Percentiles rank a stretch among this genome's conserved stretches.
phyloP scores from a whole-genome alignment of 2,113 vertebrate species.

The Chunga burmeisteri region DNA sequence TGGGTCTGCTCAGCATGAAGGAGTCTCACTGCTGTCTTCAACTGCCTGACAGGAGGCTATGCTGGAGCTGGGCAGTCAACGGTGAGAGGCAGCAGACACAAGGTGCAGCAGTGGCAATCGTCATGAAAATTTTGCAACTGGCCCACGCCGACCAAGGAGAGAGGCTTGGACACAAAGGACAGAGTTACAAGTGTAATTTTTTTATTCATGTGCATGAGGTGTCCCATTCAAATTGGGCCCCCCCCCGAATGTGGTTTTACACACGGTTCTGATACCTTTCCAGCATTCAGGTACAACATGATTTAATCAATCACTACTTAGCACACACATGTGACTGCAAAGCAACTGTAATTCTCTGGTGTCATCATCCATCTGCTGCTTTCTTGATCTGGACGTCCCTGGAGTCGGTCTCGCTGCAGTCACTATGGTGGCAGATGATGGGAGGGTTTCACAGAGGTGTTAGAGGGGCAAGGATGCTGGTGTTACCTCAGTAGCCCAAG shows the following conservation, averaged over 20 bases:
- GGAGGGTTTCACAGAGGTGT: not conserved
- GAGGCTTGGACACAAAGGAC: fast-evolving
- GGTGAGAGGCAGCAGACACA: not conserved
- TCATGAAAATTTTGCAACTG: fast-evolving
- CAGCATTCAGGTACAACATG: not conserved
- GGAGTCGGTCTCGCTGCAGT: not conserved
- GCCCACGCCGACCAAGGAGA: fast-evolving
- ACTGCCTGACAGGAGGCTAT: fast-evolving
- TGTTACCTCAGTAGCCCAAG: not conserved
- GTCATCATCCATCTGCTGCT: not conserved
- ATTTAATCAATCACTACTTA: not conserved
- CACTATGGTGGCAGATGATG: no score
- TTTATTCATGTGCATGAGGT: fast-evolving
- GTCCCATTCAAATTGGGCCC: fast-evolving
- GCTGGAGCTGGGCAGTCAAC: fast-evolving
- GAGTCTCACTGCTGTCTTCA: not conserved
- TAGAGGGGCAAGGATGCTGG: no score
- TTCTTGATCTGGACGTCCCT: not conserved
- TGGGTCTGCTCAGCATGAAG: not conserved
- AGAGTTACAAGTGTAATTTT: not conserved
- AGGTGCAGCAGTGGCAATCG: not conserved
- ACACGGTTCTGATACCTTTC: not conserved
- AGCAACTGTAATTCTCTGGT: not conserved
- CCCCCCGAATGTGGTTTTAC: fast-evolving
- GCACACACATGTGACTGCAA: not conserved